phyloP scores from a whole-genome alignment of 2,113 vertebrate genomes.

The Sarotherodon lohbergeri region DNA sequence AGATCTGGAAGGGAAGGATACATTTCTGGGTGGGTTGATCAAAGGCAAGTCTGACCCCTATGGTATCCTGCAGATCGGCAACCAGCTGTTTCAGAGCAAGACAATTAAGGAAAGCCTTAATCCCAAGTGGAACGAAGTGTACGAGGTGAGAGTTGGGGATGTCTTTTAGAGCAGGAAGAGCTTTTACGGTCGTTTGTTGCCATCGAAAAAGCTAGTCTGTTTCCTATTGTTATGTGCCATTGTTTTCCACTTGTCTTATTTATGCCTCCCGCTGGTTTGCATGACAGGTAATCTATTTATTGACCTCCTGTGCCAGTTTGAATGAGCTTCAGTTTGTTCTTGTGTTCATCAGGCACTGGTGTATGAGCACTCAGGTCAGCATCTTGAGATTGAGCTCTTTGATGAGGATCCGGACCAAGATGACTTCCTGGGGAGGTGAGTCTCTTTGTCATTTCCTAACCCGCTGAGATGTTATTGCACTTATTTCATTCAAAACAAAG shows the following conservation, averaged over 20 bases:
- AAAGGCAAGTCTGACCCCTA: constrained; percentile 98
- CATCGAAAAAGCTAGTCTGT: not conserved
- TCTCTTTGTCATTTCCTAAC: not conserved
- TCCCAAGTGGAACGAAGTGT: constrained; percentile 96
- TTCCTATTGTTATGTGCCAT: not conserved
- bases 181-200: not conserved
- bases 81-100: constrained; percentile 92
- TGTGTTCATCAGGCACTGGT: constrained; percentile 81
- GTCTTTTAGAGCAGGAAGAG: not conserved
- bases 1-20: constrained; percentile 92
- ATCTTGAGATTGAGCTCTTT: constrained; percentile 94
- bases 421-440: constrained; percentile 93
- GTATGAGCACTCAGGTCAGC: constrained; percentile 89
- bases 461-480: not conserved
- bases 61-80: constrained; percentile 87
- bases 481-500: not conserved
- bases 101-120: constrained; percentile 91
- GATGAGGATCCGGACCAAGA: constrained; percentile 98
- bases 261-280: not conserved
- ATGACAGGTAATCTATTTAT: not conserved
- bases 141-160: constrained; percentile 77
- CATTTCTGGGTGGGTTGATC: constrained; percentile 88
- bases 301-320: not conserved
- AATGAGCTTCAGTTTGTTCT: not conserved
- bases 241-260: not conserved